Base-by-base conservation (phyloP, 2,888 invertebrate genomes). In the Heliconius cydno region DNA sequence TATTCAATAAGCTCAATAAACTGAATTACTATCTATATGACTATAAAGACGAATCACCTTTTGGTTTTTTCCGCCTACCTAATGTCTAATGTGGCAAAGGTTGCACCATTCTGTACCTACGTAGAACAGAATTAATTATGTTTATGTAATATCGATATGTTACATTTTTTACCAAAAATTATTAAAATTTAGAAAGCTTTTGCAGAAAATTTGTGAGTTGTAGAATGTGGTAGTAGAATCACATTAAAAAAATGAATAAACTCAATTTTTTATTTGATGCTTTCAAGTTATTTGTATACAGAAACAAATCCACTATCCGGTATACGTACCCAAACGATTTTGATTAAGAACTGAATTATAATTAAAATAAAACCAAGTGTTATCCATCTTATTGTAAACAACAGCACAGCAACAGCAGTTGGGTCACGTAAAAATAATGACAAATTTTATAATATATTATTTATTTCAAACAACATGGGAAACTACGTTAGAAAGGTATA, bases 401-500 rank as follows among this genome's bases (percentile, higher is more conserved):
- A 34, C 6, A 34, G n/a, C 13, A n/a, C 65, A 38, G 38, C 25
- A 74, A 30, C 5, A 52, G 22, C 5, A 34, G 15, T 25, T 13
- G 46, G 60, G 77, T n/a, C 22, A 38, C n/a, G 57, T 75, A 76
- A 80, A 60, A 75, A 82, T 71, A 78, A 78, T 67, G n/a, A 78
- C 74, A 80, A 67, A 66, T 77, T 79, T 83, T 67, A 77, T 80
- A 81, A 81, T 82, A 84, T 86, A 86, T 85, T 86, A 86, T 89
- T 88, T 89, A 88, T 88, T 89, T 79, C 83, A 87, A 88, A 88
- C 88, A 88, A 87, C 88, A 88, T 25, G 63, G 79, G 76, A 78
- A 81, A 76, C 73, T 75, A 68, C 72, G 34, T 78, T 81, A 70
- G 70, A 46, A 34, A 68, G 68, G 38, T 38, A 65, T 77, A 79